Evolutionary conservation across 2,113 vertebrate species (phyloP).

Genomic region (Clarias gariepinus): DNA sequence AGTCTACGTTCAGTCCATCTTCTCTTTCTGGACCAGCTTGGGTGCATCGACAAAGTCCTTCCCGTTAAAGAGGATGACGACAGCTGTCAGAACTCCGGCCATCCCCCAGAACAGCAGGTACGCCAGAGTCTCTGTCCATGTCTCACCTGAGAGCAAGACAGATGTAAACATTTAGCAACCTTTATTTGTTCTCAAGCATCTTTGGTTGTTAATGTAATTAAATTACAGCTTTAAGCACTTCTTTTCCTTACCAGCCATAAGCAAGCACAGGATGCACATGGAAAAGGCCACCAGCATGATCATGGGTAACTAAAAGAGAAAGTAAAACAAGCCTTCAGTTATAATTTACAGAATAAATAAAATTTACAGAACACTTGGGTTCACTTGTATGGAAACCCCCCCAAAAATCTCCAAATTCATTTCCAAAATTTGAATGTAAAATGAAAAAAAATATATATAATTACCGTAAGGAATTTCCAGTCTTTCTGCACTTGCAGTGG

Average conservation of each 20-base stretch:
- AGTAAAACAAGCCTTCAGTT: slow-evolving; percentile 16
- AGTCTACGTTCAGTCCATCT: slow-evolving; percentile 90
- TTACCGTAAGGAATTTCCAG: slow-evolving; percentile 95
- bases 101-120: slow-evolving; percentile 94
- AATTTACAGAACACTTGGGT: neutral
- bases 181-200: neutral
- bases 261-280: slow-evolving; percentile 96
- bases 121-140: slow-evolving; percentile 92
- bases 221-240: neutral
- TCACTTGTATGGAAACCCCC: neutral
- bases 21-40: slow-evolving; percentile 96
- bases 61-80: slow-evolving; percentile 92
- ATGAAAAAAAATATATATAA: neutral
- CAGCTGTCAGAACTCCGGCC: slow-evolving; percentile 85
- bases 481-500: slow-evolving; percentile 88
- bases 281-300: slow-evolving; percentile 97
- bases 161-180: neutral
- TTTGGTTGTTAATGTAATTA: neutral
- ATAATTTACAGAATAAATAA: too few species aligned
- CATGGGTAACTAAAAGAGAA: slow-evolving; percentile 83
- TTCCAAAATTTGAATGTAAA: neutral
- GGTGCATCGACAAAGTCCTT: slow-evolving; percentile 96
- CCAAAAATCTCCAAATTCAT: neutral
- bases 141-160: slow-evolving; percentile 79
- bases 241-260: slow-evolving; percentile 89